phyloP scores from a whole-genome alignment of 2,113 vertebrate genomes.

The Motacilla tschutschensis region DNA sequence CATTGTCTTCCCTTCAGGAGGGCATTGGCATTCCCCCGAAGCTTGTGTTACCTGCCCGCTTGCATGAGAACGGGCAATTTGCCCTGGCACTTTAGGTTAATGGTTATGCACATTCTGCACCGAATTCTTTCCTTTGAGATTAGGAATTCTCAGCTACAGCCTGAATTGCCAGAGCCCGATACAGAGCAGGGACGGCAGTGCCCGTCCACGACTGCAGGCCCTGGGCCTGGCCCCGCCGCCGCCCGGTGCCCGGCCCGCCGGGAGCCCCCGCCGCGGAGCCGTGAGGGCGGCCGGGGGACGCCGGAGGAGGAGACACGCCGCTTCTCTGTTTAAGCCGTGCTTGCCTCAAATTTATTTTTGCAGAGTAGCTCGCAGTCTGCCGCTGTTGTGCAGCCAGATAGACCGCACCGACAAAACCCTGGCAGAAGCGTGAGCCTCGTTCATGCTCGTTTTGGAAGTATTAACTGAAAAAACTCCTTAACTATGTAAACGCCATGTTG shows the following conservation, averaged over 20 bases:
- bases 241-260: not conserved
- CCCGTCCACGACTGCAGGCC: not conserved
- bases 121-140: not conserved
- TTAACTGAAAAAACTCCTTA: not conserved
- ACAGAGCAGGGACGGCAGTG: not conserved
- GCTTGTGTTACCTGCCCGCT: not conserved
- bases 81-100: not conserved
- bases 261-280: too few species aligned
- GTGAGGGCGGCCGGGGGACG: not conserved
- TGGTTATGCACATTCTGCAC: not conserved
- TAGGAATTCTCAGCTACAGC: not conserved
- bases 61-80: not conserved
- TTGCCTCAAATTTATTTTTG: not conserved
- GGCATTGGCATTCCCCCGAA: not conserved
- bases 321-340: rapidly evolving
- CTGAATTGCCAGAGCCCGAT: not conserved
- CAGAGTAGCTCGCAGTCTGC: not conserved
- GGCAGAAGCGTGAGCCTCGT: rapidly evolving
- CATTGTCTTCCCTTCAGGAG: not conserved
- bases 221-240: too few species aligned
- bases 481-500: rapidly evolving
- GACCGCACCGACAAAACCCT: too few species aligned
- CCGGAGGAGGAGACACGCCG: rapidly evolving
- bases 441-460: not conserved
- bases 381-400: not conserved